Base-by-base conservation (phyloP, 2,113 vertebrate species). In the Anthoscopus minutus region DNA sequence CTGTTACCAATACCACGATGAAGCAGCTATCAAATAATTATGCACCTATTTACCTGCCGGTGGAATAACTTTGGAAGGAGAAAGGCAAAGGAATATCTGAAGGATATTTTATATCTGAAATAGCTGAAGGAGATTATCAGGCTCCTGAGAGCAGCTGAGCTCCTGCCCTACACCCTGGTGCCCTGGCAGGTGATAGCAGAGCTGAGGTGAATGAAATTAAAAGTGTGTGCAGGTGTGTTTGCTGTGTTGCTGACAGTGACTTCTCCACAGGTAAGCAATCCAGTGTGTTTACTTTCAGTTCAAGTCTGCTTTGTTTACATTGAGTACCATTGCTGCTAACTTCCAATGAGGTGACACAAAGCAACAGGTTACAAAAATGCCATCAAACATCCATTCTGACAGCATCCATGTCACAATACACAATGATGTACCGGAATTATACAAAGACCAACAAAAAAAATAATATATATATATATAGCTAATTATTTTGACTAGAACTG, bases 331-430 rank as follows among this genome's bases (percentile, higher is more conserved):
- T 88, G 79, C 84, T 89, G 94, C 93, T 73, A 94, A 90, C 48
- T 89, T 95, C 91, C 95, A 78, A 71, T 60, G 73, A 95, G 89
- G 93, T 85, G 88, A 86, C 81, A 95, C 93, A 96, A 96, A 95
- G 92, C 72, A 94, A 85, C 88, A 97, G 96, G 86, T 88, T 94
- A 94, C 93, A 94, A 64, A 95, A 81, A 94, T 83, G 96, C 92
- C 95, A 70, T 91, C 84, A 15, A 18, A 85, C 81, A 92, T 94
- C 96, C 96, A 77, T 83, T 86, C 91, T 60, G 96, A 97, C 81
- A 96, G 94, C 85, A 84, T 93, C 94, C 92, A 94, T 89, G 93
- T 97, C 96, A 97, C 96, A 94, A 97, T 92, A 95, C 96, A 97
- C 93, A 89, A 93, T 85, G 81, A 96, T 83, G 96, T 95, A 97